Conservation (phyloP, 2,113 vertebrate genomes). For the Microcebus tavaratra region DNA sequence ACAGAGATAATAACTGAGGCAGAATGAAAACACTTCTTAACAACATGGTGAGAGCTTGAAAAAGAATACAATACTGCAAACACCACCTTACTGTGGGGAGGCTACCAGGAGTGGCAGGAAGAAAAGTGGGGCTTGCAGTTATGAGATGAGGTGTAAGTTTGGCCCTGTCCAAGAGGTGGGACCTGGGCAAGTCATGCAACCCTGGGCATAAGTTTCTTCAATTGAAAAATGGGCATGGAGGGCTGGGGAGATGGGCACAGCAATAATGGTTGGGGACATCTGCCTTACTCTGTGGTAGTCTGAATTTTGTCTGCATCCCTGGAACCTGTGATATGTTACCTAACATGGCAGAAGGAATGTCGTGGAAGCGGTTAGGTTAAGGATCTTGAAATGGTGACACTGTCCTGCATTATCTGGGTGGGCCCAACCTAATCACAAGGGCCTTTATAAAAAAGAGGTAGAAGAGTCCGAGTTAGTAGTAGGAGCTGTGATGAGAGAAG, state of each 20-base stretch:
- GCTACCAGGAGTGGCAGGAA: background rate
- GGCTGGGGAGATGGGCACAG: background rate
- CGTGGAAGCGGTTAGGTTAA: background rate
- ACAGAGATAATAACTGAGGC: background rate
- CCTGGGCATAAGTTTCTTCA: background rate
- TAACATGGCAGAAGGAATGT: background rate
- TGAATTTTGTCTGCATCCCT: background rate
- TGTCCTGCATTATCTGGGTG: background rate
- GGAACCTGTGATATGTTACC: background rate
- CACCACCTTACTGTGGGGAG: background rate
- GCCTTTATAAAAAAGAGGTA: background rate
- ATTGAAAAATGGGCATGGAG: too few relatives aligned
- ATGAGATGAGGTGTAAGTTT: background rate
- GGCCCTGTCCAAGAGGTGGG: background rate
- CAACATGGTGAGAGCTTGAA: background rate
- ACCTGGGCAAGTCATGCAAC: background rate
- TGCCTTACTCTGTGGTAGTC: background rate
- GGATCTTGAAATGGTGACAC: background rate
- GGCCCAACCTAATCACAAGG: background rate
- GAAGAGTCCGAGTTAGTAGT: background rate
- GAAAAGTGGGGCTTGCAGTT: background rate
- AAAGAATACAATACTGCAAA: background rate
- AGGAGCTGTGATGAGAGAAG: background rate
- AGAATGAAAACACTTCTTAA: background rate
- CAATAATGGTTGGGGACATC: too few relatives aligned